Evolutionary conservation across 1,140 invertebrate species (phyloP).

Genomic region (Delia radicum): DNA sequence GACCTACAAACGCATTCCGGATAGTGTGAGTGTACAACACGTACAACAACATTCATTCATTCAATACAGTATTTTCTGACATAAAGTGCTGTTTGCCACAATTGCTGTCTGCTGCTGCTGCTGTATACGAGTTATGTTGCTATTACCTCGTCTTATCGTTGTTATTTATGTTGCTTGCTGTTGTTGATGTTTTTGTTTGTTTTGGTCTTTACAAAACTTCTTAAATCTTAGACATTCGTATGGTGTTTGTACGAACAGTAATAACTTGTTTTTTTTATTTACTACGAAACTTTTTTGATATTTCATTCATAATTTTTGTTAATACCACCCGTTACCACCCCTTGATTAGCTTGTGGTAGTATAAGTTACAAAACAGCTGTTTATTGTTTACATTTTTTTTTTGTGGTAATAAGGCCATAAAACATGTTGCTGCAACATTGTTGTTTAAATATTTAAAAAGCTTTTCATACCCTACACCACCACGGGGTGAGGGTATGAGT

Average conservation of each 20-base stretch:
- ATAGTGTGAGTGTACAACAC: background rate
- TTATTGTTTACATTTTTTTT: conserved; percentile 15
- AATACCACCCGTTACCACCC: no score
- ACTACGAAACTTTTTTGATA: background rate
- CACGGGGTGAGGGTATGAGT: no score
- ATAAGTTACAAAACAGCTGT: background rate
- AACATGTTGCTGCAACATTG: background rate
- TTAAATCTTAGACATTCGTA: no score
- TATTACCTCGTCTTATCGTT: background rate
- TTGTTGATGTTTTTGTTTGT: background rate
- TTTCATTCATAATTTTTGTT: conserved; percentile 10
- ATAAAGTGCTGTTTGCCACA: background rate
- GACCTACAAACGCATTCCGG: background rate
- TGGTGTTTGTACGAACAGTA: no score
- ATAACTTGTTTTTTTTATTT: background rate
- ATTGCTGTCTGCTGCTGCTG: background rate
- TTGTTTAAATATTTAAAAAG: background rate
- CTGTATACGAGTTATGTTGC: no score
- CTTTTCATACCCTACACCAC: no score
- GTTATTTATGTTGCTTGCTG: background rate
- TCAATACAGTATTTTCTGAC: no score
- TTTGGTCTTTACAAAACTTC: background rate
- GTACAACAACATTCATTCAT: no score
- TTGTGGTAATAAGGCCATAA: no score
- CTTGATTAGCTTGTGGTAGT: no score